Evolutionary conservation across 2,888 invertebrate species (phyloP).

Genomic region (Oscheius myriophilus): DNA sequence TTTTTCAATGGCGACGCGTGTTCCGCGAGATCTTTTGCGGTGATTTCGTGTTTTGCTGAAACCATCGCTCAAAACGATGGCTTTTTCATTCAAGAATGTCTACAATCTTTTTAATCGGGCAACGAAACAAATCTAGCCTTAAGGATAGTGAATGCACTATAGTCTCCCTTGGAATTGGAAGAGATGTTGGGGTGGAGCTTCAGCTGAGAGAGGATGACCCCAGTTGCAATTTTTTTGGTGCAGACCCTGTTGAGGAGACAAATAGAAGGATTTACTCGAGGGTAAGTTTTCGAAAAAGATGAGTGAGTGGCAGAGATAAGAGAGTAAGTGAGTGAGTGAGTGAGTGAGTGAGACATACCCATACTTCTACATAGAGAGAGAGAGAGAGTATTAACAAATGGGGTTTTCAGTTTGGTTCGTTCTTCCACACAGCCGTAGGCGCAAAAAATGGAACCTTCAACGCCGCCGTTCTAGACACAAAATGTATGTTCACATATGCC

Average conservation of each 20-base stretch:
- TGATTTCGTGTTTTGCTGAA: too few species aligned
- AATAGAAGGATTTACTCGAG: slow-evolving; percentile 41
- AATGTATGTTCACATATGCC: slow-evolving; percentile 2
- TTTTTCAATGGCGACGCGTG: too few species aligned
- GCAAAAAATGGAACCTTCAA: slow-evolving; percentile 35
- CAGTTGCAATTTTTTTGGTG: slow-evolving; percentile 43
- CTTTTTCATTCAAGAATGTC: too few species aligned
- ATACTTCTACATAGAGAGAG: too few species aligned
- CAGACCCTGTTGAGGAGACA: slow-evolving; percentile 50
- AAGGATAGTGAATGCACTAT: slow-evolving; percentile 33
- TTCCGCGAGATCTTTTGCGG: too few species aligned
- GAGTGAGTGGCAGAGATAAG: too few species aligned
- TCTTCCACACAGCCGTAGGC: slow-evolving; percentile 50
- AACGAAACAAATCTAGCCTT: neutral
- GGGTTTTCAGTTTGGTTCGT: slow-evolving; percentile 41
- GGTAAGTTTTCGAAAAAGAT: neutral
- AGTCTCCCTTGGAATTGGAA: slow-evolving; percentile 51
- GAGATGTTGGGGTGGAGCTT: slow-evolving; percentile 51
- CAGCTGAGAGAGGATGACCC: slow-evolving; percentile 40
- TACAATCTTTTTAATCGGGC: too few species aligned
- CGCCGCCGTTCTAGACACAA: slow-evolving; percentile 13
- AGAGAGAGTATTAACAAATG: too few species aligned
- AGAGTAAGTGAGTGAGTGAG: too few species aligned
- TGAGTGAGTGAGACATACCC: too few species aligned
- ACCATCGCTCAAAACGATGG: too few species aligned